Base-by-base conservation (phyloP, 2,888 invertebrate species). In the Dascillus cervinus region DNA sequence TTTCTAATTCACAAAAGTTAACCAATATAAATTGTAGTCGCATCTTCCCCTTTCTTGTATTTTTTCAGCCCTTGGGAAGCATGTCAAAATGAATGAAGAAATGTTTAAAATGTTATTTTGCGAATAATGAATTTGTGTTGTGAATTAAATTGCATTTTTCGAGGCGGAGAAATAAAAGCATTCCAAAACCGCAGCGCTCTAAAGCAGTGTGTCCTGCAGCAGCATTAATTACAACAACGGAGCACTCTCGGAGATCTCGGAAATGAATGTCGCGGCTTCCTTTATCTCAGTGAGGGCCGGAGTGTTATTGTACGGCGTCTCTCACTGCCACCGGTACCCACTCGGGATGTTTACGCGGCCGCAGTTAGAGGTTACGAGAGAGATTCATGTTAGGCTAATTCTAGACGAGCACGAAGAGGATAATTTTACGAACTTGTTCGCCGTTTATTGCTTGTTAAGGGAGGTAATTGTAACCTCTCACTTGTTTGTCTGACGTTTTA, bases 231-330 rank as follows among this genome's bases (percentile, higher is more conserved):
- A 58, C 58, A 46, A n/a, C n/a, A n/a, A 38, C 26, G 42, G 41
- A 40, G 32, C 35, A 39, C 43, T 43, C 43, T 42, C 48, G n/a
- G n/a, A 55, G 53, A 56, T 55, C 56, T 56, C 50, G 57, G 56
- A 59, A 59, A 59, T 59, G 56, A 56, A 59, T 58, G 39, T 57
- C 56, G 58, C 51, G 58, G 59, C 56, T 58, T 54, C 55, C 55
- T 56, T 58, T 58, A 56, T 58, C 57, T 55, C n/a, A n/a, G n/a
- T n/a, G n/a, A n/a, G n/a, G 49, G 37, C 34, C 33, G 40, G 30
- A 41, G 43, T 42, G 41, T 44, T 42, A 41, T 43, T 41, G 41
- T 47, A 39, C 19, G 29, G 39, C 38, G 23, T 39, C 40, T 32
- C 37, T 20, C n/a, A n/a, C n/a, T n/a, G n/a, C n/a, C n/a, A n/a